These are phyloP conservation scores for Platichthys flesus DNA, from an alignment of 2,113 vertebrate species.

Conservation along the genomic window DNA sequence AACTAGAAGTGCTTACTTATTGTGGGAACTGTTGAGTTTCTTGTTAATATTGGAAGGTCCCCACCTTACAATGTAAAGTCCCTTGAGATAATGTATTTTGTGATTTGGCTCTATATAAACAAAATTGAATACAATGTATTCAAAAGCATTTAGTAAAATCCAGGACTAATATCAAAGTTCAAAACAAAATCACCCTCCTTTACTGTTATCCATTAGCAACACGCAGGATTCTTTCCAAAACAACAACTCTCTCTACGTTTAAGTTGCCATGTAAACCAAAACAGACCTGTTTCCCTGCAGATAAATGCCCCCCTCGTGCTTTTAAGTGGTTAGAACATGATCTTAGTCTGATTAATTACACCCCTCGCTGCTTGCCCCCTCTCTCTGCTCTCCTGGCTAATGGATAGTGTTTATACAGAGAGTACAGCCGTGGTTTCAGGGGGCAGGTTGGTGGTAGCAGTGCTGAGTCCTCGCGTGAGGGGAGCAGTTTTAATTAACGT, in stretches of 20 bases:
- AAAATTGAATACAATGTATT: too few species aligned
- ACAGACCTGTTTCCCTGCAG: slow-evolving; percentile 59
- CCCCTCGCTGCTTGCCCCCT: slow-evolving; percentile 62
- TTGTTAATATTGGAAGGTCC: too few species aligned
- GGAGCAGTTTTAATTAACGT: slow-evolving; percentile 84
- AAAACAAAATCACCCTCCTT: background rate
- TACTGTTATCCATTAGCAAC: background rate
- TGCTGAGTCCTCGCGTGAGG: slow-evolving; percentile 62
- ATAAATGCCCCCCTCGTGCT: slow-evolving; percentile 68
- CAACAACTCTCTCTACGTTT: slow-evolving; percentile 36
- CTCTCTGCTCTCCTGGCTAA: slow-evolving; percentile 67
- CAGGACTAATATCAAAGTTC: too few species aligned
- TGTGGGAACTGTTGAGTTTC: too few species aligned
- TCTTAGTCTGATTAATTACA: slow-evolving; percentile 81
- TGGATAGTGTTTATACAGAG: slow-evolving; percentile 74
- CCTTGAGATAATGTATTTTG: too few species aligned
- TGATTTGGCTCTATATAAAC: too few species aligned
- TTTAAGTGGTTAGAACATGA: slow-evolving; percentile 78
- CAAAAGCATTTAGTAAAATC: too few species aligned
- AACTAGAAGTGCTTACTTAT: background rate
- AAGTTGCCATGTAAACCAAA: slow-evolving; percentile 38
- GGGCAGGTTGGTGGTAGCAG: slow-evolving; percentile 55
- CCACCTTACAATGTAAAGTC: background rate
- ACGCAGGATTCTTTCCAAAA: slow-evolving; percentile 9
- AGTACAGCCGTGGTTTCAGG: slow-evolving; percentile 65